Evolutionary conservation across 2,888 invertebrate species (phyloP), one percentile per base, ranked within the genome.

Genomic region (Pollenia amentaria): DNA sequence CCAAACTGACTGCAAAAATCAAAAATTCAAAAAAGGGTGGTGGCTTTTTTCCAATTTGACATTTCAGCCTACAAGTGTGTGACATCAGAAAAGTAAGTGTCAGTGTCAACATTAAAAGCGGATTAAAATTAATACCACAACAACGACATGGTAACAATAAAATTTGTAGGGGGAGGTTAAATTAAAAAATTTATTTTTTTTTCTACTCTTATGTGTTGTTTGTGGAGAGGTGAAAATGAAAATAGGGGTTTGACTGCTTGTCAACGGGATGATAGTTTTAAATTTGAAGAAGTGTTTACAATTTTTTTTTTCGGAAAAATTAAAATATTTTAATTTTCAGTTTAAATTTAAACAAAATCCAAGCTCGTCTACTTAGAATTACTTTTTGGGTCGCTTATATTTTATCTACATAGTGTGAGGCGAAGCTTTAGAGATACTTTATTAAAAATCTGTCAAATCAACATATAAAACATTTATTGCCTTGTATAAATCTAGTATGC

Each of bases 21-120:
- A 72, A 62, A 65, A 51, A 64, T 75, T 62, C 12, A 73, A 44
- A 78, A 78, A 16, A n/a, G 72, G 82, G 82, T 69, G 46, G 64
- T 42, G 40, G 57, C 44, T 84, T 78, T 83, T 62, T 89, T 89
- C 89, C 90, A 90, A 91, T 90, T 91, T 91, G 91, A 91, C 91
- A 91, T 91, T 91, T 90, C 91, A 91, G 91, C 91, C 91, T 91
- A 90, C 79, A 88, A 87, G 89, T 83, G 84, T 87, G 86, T 90
- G 91, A 90, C 91, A 90, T 84, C 84, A 60, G 76, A 87, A 87
- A 87, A 86, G 82, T 86, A 89, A 91, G 92, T 91, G 91, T 91
- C 91, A 90, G 91, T 92, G 92, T 91, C 92, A 92, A 92, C 91
- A 92, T 92, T 91, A 91, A 92, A 92, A 92, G 91, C 91, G 91